Conservation (phyloP, 92 coral and sea anemone genomes). For the Epizoanthus ramosus region DNA sequence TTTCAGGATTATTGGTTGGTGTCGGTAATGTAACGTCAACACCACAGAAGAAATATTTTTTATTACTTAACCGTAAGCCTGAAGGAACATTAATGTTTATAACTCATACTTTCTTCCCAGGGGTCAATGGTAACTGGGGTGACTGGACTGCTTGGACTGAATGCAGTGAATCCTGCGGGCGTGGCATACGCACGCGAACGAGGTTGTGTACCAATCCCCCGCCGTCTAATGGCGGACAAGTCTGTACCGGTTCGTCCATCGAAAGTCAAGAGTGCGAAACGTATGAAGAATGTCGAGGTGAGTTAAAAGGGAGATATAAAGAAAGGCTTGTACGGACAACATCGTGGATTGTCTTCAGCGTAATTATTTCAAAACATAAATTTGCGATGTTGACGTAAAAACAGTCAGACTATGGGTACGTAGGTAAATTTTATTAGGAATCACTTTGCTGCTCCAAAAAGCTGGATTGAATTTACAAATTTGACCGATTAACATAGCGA, state of each 20-base stretch:
- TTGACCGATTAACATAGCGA: too few species aligned
- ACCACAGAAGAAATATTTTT: too few species aligned
- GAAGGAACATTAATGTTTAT: too few species aligned
- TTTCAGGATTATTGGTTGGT: too few species aligned
- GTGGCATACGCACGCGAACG: constrained; percentile 8
- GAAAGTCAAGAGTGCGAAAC: constrained; percentile 1
- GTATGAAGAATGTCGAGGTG: constrained; percentile 12
- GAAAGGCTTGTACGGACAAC: too few species aligned
- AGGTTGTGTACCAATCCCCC: constrained; percentile 28
- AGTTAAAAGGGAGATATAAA: neutral
- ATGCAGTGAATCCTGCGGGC: constrained; percentile 10
- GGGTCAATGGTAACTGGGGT: constrained; percentile 4
- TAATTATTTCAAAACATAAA: too few species aligned
- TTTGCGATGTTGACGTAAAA: too few species aligned
- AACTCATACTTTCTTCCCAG: neutral
- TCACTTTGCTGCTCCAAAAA: too few species aligned
- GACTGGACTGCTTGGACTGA: constrained; percentile 1
- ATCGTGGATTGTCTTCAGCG: too few species aligned
- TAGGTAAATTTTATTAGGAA: too few species aligned
- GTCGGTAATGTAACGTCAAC: neutral
- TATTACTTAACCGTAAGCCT: neutral
- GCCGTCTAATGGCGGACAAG: constrained; percentile 12
- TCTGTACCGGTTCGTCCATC: constrained; percentile 2
- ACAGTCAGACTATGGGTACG: too few species aligned
- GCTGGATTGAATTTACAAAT: too few species aligned